Evolutionary conservation across 2,797 vertebrate species (phyloP).

Genomic region (Bovichtus diacanthus): DNA sequence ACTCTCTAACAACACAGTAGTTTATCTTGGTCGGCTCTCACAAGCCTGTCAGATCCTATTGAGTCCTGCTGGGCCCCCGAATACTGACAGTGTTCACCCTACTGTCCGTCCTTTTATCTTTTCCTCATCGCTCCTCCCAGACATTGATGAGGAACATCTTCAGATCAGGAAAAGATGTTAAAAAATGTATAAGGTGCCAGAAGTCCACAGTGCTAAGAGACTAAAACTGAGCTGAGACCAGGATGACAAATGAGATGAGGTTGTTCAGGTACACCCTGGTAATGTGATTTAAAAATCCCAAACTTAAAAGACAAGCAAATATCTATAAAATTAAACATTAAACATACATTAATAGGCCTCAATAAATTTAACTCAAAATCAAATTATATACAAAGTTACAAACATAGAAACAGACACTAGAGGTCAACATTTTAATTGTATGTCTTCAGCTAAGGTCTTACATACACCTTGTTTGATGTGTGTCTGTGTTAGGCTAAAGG

Average conservation of each 20-base stretch:
- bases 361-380: too few species aligned
- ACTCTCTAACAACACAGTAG: too few species aligned
- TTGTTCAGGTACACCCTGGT: too few species aligned
- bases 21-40: not conserved
- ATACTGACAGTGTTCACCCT: too few species aligned
- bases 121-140: too few species aligned
- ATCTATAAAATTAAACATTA: not conserved
- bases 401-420: slow-evolving; percentile 7
- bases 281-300: too few species aligned
- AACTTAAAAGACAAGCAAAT: not conserved
- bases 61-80: not conserved
- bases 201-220: too few species aligned
- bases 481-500: not conserved
- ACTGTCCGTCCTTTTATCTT: too few species aligned
- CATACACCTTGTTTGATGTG: not conserved
- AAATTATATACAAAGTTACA: too few species aligned
- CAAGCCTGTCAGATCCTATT: not conserved
- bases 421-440: slow-evolving; percentile 1
- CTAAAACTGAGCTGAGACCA: not conserved
- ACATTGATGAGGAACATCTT: too few species aligned
- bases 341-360: not conserved
- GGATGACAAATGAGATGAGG: not conserved
- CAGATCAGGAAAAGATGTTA: too few species aligned
- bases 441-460: not conserved
- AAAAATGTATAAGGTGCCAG: too few species aligned